Base-by-base conservation (phyloP, 64 coral and sea anemone species). In the Montipora sp. region DNA sequence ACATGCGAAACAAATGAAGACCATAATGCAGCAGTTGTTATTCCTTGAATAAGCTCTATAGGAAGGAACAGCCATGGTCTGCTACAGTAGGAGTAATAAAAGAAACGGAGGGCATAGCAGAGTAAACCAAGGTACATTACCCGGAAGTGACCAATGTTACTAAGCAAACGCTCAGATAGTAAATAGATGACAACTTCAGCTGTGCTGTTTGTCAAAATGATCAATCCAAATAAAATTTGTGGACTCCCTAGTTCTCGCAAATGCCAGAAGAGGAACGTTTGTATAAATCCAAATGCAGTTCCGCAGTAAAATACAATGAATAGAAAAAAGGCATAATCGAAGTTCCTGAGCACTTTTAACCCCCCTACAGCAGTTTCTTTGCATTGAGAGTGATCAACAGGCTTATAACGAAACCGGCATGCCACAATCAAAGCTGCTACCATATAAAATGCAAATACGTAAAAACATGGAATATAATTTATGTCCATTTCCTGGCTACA, bases 221-320 rank as follows among this genome's bases (percentile, higher is more conserved):
- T 95, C 24, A 92, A 92, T 57, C 98, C 96, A 61, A 99, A 99
- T 2, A 99, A 73, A n/a, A 94, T 89, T 74, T 99, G 98, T 50
- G 93, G 88, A 1, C 92, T 94, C 2, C 98, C 98, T 2, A 99
- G 84, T 43, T 99, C 98, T 51, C 95, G 87, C 19, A 99, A 77
- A 70, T 99, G 98, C 98, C 98, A 99, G 58, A 99, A 96, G 12
- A 99, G 89, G 87, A 99, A 99, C 2, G 98, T 99, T 63, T 96
- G 94, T 92, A 99, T 99, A 87, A 99, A 99, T 12, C 98, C 98
- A 53, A 91, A 93, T 0, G 98, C 95, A 86, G 94, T 99, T 44
- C 98, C 98, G 80, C 98, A 99, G 59, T 96, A 99, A 58, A 99
- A 99, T 67, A 99, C 98, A 23, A 99, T 95, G 60, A 96, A 96